Percentiles rank a stretch among this genome's conserved stretches.
phyloP scores from a whole-genome alignment of 2,888 invertebrate genomes.

The Dicyrtoma fusca region DNA sequence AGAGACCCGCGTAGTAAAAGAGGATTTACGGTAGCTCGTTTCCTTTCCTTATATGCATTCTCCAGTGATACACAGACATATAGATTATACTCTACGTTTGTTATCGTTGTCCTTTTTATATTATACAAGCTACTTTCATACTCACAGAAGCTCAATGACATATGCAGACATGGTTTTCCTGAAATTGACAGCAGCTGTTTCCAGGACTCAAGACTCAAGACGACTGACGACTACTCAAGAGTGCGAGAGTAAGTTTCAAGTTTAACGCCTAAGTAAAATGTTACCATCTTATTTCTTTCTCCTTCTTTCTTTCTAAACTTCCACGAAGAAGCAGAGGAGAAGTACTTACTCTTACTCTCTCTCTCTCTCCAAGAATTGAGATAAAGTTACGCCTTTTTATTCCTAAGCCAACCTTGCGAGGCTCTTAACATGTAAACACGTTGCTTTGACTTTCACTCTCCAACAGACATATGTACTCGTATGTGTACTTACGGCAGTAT shows the following conservation, averaged over 20 bases:
- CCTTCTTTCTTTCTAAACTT: background rate
- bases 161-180: conserved; percentile 26
- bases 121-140: too few relatives aligned
- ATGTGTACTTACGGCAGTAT: background rate
- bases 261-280: too few relatives aligned
- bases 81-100: background rate
- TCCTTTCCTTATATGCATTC: background rate
- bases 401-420: background rate
- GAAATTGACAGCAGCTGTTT: conserved; percentile 33
- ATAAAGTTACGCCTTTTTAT: background rate
- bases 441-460: background rate
- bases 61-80: background rate
- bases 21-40: too few relatives aligned
- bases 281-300: background rate
- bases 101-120: background rate
- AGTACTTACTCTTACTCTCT: background rate
- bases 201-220: too few relatives aligned
- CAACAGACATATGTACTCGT: background rate
- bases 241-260: too few relatives aligned
- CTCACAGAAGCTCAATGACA: conserved; percentile 21
- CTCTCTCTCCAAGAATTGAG: background rate
- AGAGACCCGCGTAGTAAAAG: too few relatives aligned
- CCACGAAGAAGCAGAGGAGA: background rate
- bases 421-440: background rate
- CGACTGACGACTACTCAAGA: too few relatives aligned